These are phyloP conservation scores for Acrocephalus scirpaceus DNA, from an alignment of 2,797 vertebrate species.

Conservation along the genomic window DNA sequence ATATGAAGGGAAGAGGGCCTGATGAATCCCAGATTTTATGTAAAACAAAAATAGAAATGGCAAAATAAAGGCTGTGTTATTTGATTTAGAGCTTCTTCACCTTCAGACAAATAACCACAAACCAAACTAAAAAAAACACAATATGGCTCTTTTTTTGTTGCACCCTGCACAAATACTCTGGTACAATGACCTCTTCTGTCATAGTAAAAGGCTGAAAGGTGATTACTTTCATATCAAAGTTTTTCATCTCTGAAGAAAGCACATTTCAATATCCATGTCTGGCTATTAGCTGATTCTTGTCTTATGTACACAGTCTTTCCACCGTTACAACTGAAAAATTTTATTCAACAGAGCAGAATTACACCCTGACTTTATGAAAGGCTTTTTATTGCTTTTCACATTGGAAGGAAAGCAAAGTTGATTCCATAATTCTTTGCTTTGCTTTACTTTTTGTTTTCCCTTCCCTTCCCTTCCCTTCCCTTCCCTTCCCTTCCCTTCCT, in stretches of 20 bases:
- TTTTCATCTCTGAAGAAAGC: neutral
- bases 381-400: neutral
- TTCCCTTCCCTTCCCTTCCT: too few relatives aligned
- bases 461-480: too few relatives aligned
- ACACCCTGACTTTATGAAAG: neutral
- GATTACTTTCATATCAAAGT: neutral
- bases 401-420: neutral
- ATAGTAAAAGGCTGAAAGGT: neutral
- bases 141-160: too few relatives aligned
- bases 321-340: neutral
- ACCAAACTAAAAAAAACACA: neutral
- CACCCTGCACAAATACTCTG: neutral
- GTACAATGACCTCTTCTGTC: neutral
- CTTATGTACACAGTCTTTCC: neutral
- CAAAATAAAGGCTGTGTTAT: neutral
- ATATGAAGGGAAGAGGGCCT: neutral
- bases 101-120: neutral
- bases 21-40: neutral
- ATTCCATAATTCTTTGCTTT: neutral
- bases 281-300: neutral
- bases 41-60: neutral
- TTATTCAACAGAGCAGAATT: neutral
- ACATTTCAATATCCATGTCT: neutral
- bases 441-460: neutral
- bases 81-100: neutral